Base-by-base conservation (phyloP, 1,140 invertebrate species). In the Microvelia longipes region DNA sequence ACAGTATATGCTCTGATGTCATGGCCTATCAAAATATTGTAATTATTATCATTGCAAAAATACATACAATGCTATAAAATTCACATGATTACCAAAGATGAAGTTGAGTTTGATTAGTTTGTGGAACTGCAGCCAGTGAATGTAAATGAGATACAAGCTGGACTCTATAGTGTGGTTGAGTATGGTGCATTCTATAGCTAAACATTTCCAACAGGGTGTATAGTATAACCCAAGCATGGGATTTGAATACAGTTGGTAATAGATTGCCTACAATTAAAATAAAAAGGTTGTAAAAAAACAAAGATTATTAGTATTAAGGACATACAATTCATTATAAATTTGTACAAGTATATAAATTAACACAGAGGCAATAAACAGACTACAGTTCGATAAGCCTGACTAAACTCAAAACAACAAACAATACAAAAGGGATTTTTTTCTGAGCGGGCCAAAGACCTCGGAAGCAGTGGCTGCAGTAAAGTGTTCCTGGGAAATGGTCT, bases 171-270 rank as follows among this genome's bases (percentile, higher is more conserved):
- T 96, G 93, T 0, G 94, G 92, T 74, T 96, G 94, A 74, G 96
- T 95, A 79, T 98, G 95, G 79, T 97, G 94, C 80, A 98, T 88
- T 66, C 95, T 83, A 77, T 96, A 97, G 68, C 91, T 94, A 78
- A 97, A 97, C 93, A 98, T 97, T 80, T 98, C 95, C 72, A 98
- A 80, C 27, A 98, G 80, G 0, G 93, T 96, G 77, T 98, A 94
- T 2, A 98, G 82, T 67, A 94, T 96, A 29, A 92, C 92, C 93
- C 94, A 96, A 0, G 93, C 92, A 74, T 96, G 92, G 28, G 88
- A 90, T 78, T 94, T 94, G 73, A 94, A 94, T 25, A 95, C 94
- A 60, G 87, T 89, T 0, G 93, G 92, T 68, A 97, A 79, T 2
- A 96, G 80, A 80, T 96, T 92, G 78, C 85, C 89, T 92, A 77